phyloP scores from a whole-genome alignment of 2,113 vertebrate species.

The Platycercus adscitus region DNA sequence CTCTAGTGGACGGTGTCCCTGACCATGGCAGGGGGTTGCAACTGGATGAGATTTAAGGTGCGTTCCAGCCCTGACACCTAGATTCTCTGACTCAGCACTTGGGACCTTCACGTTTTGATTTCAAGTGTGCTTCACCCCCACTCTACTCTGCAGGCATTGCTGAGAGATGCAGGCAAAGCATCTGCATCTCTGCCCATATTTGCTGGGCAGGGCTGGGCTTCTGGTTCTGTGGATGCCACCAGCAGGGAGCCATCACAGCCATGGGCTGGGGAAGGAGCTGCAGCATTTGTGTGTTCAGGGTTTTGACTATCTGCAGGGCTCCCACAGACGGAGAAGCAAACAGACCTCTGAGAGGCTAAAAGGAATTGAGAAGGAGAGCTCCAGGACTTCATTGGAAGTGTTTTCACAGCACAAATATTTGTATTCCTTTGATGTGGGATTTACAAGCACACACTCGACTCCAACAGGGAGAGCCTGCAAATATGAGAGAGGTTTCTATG shows the following conservation, averaged over 20 bases:
- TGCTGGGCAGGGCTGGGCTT: background rate
- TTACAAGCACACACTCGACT: background rate
- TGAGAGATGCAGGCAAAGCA: background rate
- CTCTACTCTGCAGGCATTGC: background rate
- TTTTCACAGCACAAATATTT: constrained; percentile 42
- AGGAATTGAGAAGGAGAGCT: background rate
- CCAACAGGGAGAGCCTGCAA: background rate
- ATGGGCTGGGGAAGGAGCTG: background rate
- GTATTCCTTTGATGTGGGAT: constrained; percentile 17
- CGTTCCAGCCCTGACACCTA: background rate
- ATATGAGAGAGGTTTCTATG: background rate
- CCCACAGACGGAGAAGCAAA: background rate
- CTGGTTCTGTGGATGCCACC: background rate
- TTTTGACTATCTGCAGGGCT: background rate
- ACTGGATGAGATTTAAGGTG: background rate
- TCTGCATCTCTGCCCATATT: background rate
- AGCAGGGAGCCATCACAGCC: background rate
- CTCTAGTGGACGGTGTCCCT: background rate
- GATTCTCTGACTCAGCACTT: background rate
- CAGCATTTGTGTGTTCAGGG: too few species aligned
- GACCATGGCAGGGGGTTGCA: background rate
- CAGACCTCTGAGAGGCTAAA: background rate
- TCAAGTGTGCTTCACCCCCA: background rate
- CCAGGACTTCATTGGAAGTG: background rate
- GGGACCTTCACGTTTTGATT: background rate